A percentile compares a stretch with the other conserved stretches of the same genome.
Conservation (phyloP, 2,888 invertebrate species). For the Pseudococcus viburni region DNA sequence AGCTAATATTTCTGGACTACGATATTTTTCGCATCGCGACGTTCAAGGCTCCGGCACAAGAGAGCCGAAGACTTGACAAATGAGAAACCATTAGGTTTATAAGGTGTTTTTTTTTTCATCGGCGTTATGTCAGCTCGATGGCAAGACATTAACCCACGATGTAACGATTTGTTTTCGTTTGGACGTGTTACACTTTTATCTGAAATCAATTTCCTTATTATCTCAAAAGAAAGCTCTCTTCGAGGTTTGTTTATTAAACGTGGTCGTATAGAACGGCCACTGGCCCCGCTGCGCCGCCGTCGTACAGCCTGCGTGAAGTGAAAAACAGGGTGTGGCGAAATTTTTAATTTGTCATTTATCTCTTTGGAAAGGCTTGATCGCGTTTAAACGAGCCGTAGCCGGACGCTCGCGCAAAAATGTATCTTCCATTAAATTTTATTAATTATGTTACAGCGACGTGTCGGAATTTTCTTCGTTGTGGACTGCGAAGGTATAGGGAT, state of each 20-base stretch:
- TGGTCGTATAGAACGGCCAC: not conserved
- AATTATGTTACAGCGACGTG: slow-evolving; percentile 24
- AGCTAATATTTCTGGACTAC: not conserved
- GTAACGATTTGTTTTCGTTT: slow-evolving; percentile 62
- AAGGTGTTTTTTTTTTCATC: slow-evolving; percentile 3
- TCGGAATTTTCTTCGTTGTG: not conserved
- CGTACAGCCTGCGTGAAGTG: not conserved
- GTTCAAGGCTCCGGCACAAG: not conserved
- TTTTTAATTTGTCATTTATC: slow-evolving; percentile 58
- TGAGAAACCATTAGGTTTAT: slow-evolving; percentile 32
- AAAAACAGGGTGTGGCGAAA: slow-evolving; percentile 61
- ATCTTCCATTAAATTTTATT: slow-evolving; percentile 30
- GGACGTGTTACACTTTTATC: slow-evolving; percentile 52
- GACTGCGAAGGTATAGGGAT: too few species aligned
- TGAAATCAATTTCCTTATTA: slow-evolving; percentile 65
- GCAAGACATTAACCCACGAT: slow-evolving; percentile 40
- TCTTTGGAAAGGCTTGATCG: slow-evolving; percentile 31
- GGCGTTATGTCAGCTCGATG: slow-evolving; percentile 38
- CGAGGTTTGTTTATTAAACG: slow-evolving; percentile 58
- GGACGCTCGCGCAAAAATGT: not conserved
- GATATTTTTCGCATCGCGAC: not conserved
- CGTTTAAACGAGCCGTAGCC: slow-evolving; percentile 13
- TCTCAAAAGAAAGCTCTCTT: slow-evolving; percentile 24
- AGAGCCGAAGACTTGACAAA: not conserved
- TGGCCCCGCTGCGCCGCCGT: not conserved